Evolutionary conservation across 2,113 vertebrate genomes (phyloP), one percentile per base, ranked within the genome.

Genomic region (Istiophorus platypterus): DNA sequence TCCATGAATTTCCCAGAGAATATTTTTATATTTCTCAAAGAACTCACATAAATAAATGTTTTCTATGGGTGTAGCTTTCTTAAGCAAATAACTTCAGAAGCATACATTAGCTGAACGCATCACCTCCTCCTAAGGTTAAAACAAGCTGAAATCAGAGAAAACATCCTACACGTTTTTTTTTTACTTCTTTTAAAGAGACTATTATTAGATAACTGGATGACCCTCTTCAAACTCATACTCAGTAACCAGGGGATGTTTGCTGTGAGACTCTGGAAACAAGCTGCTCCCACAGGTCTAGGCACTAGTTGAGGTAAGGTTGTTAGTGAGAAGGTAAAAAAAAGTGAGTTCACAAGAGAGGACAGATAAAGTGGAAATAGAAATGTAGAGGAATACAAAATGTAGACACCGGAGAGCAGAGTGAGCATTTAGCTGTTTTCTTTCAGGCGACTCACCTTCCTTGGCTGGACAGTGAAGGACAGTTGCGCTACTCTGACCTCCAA

Each of bases 371-470:
- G 75, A 15, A 59, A 80, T 4, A 61, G 45, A 51, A 31, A 58
- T 1, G 1, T 6, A 26, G 24, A 69, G 27, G n/a, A 49, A 62
- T 64, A 14, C 1, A 1, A 1, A 62, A 54, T 6, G 5, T 34
- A 67, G 17, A 27, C 42, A n/a, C 13, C 58, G 41, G 17, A 66
- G 13, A 58, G 15, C 52, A 80, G 20, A 54, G 14, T 5, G 3
- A 63, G 4, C 17, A 7, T 54, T 26, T 1, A 13, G 24, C 24
- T 13, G 47, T 49, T 85, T 26, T 41, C 18, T 47, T 31, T 78
- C 24, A 76, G 17, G 72, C 27, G 52, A 76, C 85, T 84, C 65
- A 92, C 88, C 88, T 70, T 54, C 6, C 26, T 52, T 29, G 12
- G 29, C 12, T 12, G 22, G 45, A 66, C 41, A 18, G 41, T 49